Percentiles rank a stretch among this genome's conserved stretches.
phyloP scores from a whole-genome alignment of 2,888 invertebrate genomes.

The Torymus tubicola region DNA sequence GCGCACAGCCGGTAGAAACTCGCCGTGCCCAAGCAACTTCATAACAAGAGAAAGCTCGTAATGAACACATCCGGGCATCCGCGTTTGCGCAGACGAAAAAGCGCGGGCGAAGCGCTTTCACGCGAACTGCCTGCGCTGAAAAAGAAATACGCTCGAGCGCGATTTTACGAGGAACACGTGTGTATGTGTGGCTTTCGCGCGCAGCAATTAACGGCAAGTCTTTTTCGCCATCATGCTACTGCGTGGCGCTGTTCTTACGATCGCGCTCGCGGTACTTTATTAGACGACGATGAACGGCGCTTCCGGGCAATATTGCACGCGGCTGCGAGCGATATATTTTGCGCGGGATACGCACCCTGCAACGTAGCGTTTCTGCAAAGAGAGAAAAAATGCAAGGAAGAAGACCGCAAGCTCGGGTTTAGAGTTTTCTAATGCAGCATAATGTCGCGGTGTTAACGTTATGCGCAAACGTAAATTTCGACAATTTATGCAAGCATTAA shows the following conservation, averaged over 20 bases:
- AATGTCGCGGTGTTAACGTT: constrained; percentile 13
- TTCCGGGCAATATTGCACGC: constrained; percentile 46
- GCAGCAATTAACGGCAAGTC: constrained; percentile 37
- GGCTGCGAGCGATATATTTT: constrained; percentile 23
- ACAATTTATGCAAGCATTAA: too few species aligned
- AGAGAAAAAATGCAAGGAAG: background rate
- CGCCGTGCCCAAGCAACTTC: constrained; percentile 16
- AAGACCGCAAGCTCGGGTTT: constrained; percentile 8
- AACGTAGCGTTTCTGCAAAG: background rate
- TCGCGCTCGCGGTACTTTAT: constrained; percentile 33
- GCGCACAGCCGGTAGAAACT: background rate
- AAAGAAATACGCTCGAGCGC: background rate
- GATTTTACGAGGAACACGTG: constrained; percentile 46
- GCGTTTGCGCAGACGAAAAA: constrained; percentile 4
- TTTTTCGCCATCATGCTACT: background rate
- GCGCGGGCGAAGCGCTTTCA: background rate
- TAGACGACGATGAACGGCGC: constrained; percentile 45
- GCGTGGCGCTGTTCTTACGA: constrained; percentile 6
- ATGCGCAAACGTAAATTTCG: constrained; percentile 16
- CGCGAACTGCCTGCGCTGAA: background rate
- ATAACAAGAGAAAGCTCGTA: constrained; percentile 42
- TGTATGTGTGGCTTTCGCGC: background rate
- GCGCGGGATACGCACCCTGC: background rate
- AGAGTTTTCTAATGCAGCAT: constrained; percentile 16
- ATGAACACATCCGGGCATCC: constrained; percentile 32